These are phyloP conservation scores for Momotus momota DNA, from an alignment of 2,797 vertebrate genomes.

Conservation along the genomic window DNA sequence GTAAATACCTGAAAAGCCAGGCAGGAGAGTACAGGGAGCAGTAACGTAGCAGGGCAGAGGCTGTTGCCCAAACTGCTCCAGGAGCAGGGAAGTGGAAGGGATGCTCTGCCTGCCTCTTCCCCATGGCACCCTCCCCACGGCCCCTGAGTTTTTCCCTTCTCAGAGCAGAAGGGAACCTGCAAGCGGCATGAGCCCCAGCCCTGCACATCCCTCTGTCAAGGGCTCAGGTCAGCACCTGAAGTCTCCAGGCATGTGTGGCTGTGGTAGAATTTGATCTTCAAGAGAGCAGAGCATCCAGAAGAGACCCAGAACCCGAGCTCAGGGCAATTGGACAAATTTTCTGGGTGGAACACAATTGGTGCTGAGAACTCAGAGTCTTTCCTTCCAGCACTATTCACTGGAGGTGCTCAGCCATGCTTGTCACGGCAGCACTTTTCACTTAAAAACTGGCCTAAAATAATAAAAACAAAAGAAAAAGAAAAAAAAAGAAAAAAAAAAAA, in stretches of 20 bases:
- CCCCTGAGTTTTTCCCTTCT: fast-evolving
- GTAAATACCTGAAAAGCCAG: background rate
- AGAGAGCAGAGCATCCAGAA: background rate
- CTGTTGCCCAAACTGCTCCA: background rate
- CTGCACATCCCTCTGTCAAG: background rate
- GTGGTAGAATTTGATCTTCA: background rate
- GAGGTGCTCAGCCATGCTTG: background rate
- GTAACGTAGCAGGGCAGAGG: fast-evolving
- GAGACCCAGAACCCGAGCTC: background rate
- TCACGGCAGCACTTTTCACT: fast-evolving
- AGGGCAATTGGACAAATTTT: fast-evolving
- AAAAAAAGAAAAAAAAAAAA: background rate
- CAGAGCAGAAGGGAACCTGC: background rate
- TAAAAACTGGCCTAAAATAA: background rate
- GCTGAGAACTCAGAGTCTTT: background rate
- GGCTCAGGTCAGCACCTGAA: background rate
- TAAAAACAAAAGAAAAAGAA: no score
- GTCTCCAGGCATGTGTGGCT: fast-evolving
- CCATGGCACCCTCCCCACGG: fast-evolving
- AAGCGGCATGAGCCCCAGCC: background rate
- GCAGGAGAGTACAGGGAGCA: fast-evolving
- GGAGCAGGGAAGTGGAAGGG: background rate
- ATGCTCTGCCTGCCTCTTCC: background rate
- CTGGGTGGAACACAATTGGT: fast-evolving
- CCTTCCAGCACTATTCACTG: background rate